A percentile compares a stretch with the other conserved stretches of the same genome.
Evolutionary conservation across 2,113 vertebrate genomes (phyloP).

Genomic region (Syngnathus typhle): DNA sequence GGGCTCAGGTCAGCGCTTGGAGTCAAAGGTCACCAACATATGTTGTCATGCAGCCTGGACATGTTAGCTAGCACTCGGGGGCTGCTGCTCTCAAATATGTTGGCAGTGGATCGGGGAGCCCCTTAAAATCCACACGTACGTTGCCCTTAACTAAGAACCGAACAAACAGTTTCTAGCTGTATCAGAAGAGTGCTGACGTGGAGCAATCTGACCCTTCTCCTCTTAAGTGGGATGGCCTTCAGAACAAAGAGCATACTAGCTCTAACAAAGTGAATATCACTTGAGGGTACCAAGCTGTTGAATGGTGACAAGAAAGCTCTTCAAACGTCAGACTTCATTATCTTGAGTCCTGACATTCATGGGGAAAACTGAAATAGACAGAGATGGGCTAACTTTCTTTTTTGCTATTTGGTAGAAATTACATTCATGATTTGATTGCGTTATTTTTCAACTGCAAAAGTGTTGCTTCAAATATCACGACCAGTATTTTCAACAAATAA

Average conservation of each 20-base stretch:
- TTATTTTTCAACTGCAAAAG: background rate
- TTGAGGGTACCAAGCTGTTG: background rate
- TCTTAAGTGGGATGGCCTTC: background rate
- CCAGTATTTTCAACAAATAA: background rate
- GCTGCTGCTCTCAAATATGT: constrained; percentile 24
- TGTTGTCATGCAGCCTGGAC: constrained; percentile 20
- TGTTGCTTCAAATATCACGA: too few species aligned
- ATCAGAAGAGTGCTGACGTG: background rate
- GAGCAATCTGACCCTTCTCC: background rate
- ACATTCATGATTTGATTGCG: background rate
- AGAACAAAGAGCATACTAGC: background rate
- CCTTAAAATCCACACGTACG: background rate
- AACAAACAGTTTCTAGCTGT: background rate
- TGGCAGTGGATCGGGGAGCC: background rate
- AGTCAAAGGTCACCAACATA: constrained; percentile 30
- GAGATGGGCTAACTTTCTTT: constrained; percentile 6
- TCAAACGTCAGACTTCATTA: background rate
- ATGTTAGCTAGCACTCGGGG: constrained; percentile 12
- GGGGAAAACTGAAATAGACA: background rate
- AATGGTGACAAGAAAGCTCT: background rate
- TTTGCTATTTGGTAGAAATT: constrained; percentile 26
- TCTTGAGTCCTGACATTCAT: background rate
- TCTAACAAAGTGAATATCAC: background rate
- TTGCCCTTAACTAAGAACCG: background rate
- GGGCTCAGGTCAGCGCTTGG: constrained; percentile 33